phyloP scores from a whole-genome alignment of 2,113 vertebrate species.

The Tachycineta bicolor region DNA sequence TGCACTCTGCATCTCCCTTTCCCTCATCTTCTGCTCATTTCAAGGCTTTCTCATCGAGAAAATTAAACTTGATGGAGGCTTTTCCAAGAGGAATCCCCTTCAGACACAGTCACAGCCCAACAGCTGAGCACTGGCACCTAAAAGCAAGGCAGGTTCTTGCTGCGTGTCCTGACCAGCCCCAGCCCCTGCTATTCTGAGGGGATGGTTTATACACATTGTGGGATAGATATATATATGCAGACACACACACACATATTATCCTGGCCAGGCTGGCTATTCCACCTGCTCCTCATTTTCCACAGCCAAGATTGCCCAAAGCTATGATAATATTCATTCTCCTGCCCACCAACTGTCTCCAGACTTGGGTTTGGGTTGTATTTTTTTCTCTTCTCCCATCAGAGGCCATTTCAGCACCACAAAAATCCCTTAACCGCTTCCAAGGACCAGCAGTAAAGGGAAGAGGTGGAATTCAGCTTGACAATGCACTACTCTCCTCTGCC shows the following conservation, averaged over 20 bases:
- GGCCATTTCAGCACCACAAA: background rate
- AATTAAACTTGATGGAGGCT: background rate
- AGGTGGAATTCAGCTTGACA: background rate
- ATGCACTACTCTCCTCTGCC: background rate
- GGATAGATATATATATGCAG: background rate
- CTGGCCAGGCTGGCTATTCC: background rate
- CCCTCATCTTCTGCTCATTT: background rate
- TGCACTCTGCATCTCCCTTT: background rate
- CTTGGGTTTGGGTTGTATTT: no score
- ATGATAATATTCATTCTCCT: background rate
- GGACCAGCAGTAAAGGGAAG: background rate
- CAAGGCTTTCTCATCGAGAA: background rate
- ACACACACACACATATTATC: no score
- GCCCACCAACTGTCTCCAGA: background rate
- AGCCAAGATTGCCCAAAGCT: background rate
- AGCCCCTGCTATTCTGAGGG: background rate
- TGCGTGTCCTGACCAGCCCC: accelerated
- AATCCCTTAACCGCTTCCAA: background rate
- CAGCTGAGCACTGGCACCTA: background rate
- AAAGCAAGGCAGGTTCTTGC: background rate
- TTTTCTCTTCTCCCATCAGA: background rate
- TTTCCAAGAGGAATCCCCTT: background rate
- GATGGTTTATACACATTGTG: background rate
- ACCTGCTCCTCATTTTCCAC: background rate
- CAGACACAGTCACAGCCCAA: background rate